A percentile compares a stretch with the other conserved stretches of the same genome.
Evolutionary conservation across 2,888 invertebrate species (phyloP).

Genomic region (Lysandra bellargus): DNA sequence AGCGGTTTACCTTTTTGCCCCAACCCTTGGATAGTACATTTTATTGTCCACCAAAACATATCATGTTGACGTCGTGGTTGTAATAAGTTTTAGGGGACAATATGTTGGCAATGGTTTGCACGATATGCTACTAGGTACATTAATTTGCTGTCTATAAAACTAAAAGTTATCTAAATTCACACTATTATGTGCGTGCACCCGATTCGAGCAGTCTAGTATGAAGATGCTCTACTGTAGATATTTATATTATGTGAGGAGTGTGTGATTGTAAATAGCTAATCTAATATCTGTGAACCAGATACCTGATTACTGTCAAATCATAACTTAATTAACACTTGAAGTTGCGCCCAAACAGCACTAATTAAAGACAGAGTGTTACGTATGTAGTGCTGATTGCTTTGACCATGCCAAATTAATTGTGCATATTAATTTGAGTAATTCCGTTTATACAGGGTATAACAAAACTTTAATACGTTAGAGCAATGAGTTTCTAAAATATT

Average conservation of each 20-base stretch:
- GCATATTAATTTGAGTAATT: not conserved
- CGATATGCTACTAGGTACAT: no score
- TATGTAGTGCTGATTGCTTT: conserved; percentile 13
- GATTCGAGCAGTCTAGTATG: not conserved
- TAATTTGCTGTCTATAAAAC: no score
- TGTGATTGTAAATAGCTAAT: conserved; percentile 39
- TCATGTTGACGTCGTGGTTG: conserved; percentile 42
- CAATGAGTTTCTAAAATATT: no score
- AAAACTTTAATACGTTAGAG: no score
- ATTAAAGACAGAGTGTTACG: conserved; percentile 14
- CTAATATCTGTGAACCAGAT: conserved; percentile 34
- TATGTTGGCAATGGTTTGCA: no score
- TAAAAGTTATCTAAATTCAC: no score
- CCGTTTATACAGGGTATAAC: not conserved
- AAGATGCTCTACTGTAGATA: not conserved
- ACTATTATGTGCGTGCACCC: no score
- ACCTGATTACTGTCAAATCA: conserved; percentile 24
- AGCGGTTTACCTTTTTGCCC: conserved; percentile 63
- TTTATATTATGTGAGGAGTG: not conserved
- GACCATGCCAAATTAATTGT: not conserved
- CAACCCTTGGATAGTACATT: conserved; percentile 56
- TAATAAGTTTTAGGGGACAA: conserved; percentile 11
- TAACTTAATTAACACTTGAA: conserved; percentile 17
- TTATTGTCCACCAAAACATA: conserved; percentile 54
- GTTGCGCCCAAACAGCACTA: conserved; percentile 26